phyloP scores from a whole-genome alignment of 1,140 invertebrate genomes.

The Dendrolimus kikuchii region DNA sequence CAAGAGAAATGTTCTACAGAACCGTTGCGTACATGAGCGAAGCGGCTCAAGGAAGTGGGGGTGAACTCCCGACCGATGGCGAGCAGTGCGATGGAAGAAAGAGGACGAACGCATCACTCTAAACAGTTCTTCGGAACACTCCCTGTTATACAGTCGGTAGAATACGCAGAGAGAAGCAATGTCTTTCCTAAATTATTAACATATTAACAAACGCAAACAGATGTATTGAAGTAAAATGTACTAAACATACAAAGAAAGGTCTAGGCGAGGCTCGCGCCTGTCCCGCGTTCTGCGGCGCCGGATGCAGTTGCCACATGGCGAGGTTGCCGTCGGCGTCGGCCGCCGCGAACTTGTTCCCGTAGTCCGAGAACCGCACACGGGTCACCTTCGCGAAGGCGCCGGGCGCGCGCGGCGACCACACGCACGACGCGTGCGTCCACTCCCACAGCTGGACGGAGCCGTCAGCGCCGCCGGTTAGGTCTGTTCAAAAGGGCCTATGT shows the following conservation, averaged over 20 bases:
- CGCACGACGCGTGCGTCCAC: constrained; percentile 93
- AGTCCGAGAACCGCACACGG: constrained; percentile 93
- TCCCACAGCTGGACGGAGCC: constrained; percentile 98
- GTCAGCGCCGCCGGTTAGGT: constrained; percentile 97
- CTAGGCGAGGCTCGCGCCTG: constrained; percentile 78
- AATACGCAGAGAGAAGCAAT: too few relatives aligned
- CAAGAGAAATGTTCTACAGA: too few relatives aligned
- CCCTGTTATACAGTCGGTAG: too few relatives aligned
- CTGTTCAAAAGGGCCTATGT: constrained; percentile 38
- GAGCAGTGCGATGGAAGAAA: too few relatives aligned
- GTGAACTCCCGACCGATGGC: too few relatives aligned
- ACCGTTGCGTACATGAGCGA: too few relatives aligned
- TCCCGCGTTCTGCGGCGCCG: constrained; percentile 57
- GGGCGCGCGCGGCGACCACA: constrained; percentile 90
- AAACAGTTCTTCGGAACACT: too few relatives aligned
- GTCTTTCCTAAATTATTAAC: too few relatives aligned
- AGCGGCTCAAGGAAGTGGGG: too few relatives aligned
- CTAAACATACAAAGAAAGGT: constrained; percentile 94
- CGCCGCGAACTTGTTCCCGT: constrained; percentile 99
- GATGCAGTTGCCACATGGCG: constrained; percentile 94
- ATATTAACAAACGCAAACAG: too few relatives aligned
- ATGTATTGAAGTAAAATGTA: too few relatives aligned
- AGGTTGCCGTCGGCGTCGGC: constrained; percentile 93
- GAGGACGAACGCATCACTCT: too few relatives aligned
- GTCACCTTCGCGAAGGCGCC: constrained; percentile 96